Conservation (phyloP, 2,113 vertebrate species). For the Piprites chloris region DNA sequence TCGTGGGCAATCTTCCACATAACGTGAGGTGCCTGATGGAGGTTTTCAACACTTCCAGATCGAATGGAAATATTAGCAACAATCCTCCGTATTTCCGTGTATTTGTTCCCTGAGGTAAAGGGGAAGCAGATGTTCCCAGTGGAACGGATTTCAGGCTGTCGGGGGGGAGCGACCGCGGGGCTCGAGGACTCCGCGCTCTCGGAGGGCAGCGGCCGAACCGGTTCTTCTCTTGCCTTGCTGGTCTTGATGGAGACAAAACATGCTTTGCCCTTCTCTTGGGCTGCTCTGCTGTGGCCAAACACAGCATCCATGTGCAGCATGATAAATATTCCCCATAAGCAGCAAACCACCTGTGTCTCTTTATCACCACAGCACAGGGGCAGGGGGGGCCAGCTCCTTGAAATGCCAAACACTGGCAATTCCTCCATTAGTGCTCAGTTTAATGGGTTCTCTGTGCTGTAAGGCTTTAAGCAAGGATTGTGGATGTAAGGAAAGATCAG, state of each 20-base stretch:
- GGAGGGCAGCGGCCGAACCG: background rate
- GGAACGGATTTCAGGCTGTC: background rate
- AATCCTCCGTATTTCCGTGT: background rate
- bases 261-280: background rate
- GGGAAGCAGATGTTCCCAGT: slow-evolving; percentile 5
- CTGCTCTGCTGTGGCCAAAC: background rate
- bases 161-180: background rate
- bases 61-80: slow-evolving; percentile 38
- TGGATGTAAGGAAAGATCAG: background rate
- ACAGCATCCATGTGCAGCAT: background rate
- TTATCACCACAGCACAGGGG: background rate
- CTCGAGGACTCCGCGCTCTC: fast-evolving
- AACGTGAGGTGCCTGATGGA: slow-evolving; percentile 46
- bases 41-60: slow-evolving; percentile 33
- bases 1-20: slow-evolving; percentile 22
- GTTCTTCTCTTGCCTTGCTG: background rate
- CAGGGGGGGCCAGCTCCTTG: background rate
- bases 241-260: background rate
- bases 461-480: background rate
- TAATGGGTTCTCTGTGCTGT: background rate
- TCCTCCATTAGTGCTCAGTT: background rate
- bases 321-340: background rate
- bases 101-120: background rate
- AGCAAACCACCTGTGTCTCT: background rate
- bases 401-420: background rate